Evolutionary conservation across 2,888 invertebrate species (phyloP), one percentile per base, ranked within the genome.

Genomic region (Drosophila maculinotata): DNA sequence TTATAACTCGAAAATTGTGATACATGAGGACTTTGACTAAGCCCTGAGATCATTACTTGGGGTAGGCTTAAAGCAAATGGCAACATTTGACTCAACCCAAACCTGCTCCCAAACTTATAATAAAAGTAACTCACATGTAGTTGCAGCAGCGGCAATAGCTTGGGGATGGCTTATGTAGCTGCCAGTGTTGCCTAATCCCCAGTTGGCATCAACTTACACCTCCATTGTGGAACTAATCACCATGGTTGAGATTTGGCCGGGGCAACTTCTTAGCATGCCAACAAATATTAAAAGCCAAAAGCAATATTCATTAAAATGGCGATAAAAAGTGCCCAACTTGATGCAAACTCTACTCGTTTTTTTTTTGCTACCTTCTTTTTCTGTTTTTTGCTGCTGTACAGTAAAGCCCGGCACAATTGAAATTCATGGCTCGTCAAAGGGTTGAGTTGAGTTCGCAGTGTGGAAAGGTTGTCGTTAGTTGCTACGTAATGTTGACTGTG

Each of bases 301-400:
- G 79, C 64, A 83, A 86, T 83, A 86, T 86, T 83, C 84, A 86
- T 87, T 87, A 83, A 87, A 86, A 62, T 38, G 44, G 59, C 64
- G 39, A 81, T 83, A 78, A 86, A 86, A 72, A 65, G 73, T 60
- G 62, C 64, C 64, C 58, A 66, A 68, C 69, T 68, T 79, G 68
- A 60, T 62, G 64, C 33, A 25, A 31, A 42, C 51, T 51, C 20
- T 14, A 30, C 26, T 30, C 28, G 33, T 25, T 44, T 42, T 30
- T 12, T 35, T 41, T 41, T 10, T 0, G 4, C 3, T 15, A 15
- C 10, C n/a, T 69, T 49, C 15, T 47, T 15, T 20, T 14, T 31
- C 26, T 8, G 8, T 23, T 39, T 12, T 26, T 35, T 36, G n/a
- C n/a, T n/a, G n/a, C n/a, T 51, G 7, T 10, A 26, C n/a, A 9